Percentiles rank a stretch among this genome's conserved stretches.
These are phyloP conservation scores for Tenthredo mesomela DNA, from an alignment of 2,888 invertebrate species.

Conservation along the genomic window DNA sequence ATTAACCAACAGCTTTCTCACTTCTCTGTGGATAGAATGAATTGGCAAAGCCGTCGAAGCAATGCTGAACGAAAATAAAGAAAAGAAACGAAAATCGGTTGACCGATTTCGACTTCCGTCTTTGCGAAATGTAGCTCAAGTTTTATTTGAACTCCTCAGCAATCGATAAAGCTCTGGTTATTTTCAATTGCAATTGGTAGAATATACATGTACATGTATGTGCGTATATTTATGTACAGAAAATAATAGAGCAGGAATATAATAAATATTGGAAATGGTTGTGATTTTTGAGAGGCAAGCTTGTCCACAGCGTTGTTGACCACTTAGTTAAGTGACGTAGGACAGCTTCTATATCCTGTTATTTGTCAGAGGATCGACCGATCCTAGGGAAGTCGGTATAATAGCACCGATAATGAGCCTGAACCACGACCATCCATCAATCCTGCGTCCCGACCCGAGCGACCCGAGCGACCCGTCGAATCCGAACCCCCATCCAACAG, in stretches of 20 bases:
- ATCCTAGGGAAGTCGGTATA: conserved; percentile 67
- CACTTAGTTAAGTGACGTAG: conserved; percentile 48
- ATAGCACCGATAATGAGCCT: conserved; percentile 70
- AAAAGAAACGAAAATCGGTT: background rate
- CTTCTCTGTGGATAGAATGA: background rate
- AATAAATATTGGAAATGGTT: background rate
- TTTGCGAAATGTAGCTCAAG: background rate
- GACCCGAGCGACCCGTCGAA: conserved; percentile 41
- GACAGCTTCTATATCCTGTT: conserved; percentile 48
- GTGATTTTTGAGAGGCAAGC: conserved; percentile 27
- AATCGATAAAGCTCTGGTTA: background rate
- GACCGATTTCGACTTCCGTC: background rate
- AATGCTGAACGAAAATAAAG: background rate
- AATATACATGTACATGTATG: background rate
- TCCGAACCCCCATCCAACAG: conserved; percentile 1
- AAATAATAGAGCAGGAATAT: background rate
- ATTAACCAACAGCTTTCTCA: background rate
- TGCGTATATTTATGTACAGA: background rate
- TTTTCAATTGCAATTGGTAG: background rate
- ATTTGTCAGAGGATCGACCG: conserved; percentile 59
- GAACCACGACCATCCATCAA: conserved; percentile 70
- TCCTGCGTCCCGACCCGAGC: conserved; percentile 54
- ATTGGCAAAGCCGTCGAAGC: too few species aligned
- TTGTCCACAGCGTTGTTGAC: conserved; percentile 50
- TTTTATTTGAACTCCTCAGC: background rate